Percentiles rank a stretch among this genome's conserved stretches.
Evolutionary conservation across 2,888 invertebrate genomes (phyloP).

Genomic region (Blomia tropicalis): DNA sequence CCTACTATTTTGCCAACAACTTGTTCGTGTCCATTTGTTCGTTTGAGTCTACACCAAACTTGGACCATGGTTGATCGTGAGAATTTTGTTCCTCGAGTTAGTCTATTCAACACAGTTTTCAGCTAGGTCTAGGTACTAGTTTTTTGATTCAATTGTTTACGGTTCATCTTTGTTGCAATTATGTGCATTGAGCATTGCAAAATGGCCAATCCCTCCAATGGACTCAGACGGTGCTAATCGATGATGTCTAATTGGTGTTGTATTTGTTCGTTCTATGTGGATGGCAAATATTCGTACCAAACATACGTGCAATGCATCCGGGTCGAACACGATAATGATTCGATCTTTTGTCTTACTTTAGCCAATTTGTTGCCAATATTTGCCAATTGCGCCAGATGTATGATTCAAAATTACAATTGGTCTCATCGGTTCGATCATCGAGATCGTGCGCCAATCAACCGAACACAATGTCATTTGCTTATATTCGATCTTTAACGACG

Average conservation of each 20-base stretch:
- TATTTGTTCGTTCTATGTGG: too few species aligned
- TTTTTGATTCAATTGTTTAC: too few species aligned
- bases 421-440: neutral
- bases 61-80: too few species aligned
- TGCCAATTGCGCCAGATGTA: neutral
- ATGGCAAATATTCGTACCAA: neutral
- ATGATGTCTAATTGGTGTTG: conserved; percentile 12
- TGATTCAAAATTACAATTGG: neutral
- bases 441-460: neutral
- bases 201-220: too few species aligned
- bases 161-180: too few species aligned
- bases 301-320: neutral
- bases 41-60: too few species aligned
- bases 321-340: neutral
- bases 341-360: neutral
- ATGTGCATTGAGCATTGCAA: too few species aligned
- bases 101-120: too few species aligned
- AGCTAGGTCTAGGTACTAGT: too few species aligned
- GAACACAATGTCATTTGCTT: neutral
- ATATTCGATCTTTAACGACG: neutral
- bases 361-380: neutral
- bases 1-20: neutral
- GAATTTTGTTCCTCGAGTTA: too few species aligned
- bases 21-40: neutral
- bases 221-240: neutral